Evolutionary conservation across 2,113 vertebrate species (phyloP), one percentile per base, ranked within the genome.

Genomic region (Amia ocellicauda): DNA sequence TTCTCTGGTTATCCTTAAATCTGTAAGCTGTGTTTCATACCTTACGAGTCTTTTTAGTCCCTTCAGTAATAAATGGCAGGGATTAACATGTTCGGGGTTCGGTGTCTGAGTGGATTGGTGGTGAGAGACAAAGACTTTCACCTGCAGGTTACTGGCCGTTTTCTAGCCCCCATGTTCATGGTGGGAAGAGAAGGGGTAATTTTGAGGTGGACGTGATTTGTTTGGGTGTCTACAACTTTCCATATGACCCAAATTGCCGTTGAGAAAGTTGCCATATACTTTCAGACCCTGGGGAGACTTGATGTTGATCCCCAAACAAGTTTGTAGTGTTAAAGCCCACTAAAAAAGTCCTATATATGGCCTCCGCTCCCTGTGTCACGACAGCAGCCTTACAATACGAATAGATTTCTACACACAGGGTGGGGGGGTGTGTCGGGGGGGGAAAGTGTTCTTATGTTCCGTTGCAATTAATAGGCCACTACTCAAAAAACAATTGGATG

Each of bases 1-100:
- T 36, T 28, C 40, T 29, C 20, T 26, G 24, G 36, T 69, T 69
- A 69, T 69, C 68, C 36, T 16, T 27, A 51, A 51, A 69, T 69
- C 68, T 53, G 22, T 29, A 31, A 23, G 49, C 45, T 53, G 24
- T 14, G 36, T 27, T 59, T 59, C 19, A 42, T 41, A 24, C 52
- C 20, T 50, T 16, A 11, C 11, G 14, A 36, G 43, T 42, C 29
- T 47, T 58, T 28, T 24, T 14, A 40, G 43, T 13, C 31, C 49
- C 41, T 36, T n/a, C 41, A 58, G 62, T 53, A 60, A 60, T 60
- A 69, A 65, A 60, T 55, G 16, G 51, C 17, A 22, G 50, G 56
- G 62, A 45, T 64, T 69, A 53, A 40, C 53, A 69, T 64, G 67
- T 51, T 28, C 47, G n/a, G 31, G 45, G 53, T 23, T 27, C 29